Evolutionary conservation across 2,888 invertebrate genomes (phyloP).

Genomic region (Tanypteryx hageni): DNA sequence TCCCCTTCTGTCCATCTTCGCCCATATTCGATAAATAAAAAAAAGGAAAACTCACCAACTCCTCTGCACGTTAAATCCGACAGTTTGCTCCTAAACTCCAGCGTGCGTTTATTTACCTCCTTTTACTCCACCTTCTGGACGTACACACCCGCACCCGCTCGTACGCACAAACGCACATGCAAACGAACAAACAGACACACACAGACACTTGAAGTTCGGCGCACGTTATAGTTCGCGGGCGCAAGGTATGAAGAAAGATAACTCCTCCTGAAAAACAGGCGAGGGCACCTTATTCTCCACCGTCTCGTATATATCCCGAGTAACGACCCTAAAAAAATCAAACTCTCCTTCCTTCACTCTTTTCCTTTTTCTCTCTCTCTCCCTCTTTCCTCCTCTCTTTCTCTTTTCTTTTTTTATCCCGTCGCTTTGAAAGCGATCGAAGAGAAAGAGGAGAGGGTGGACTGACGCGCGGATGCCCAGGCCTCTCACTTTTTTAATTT

Average conservation of each 20-base stretch:
- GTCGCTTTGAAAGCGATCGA: slow-evolving; percentile 21
- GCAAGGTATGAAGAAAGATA: not conserved
- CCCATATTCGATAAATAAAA: not conserved
- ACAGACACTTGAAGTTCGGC: not conserved
- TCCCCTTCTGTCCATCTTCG: not conserved
- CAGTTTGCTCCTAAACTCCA: slow-evolving; percentile 42
- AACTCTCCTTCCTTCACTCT: not conserved
- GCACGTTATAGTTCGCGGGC: not conserved
- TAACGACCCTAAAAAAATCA: slow-evolving; percentile 43
- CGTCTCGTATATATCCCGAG: slow-evolving; percentile 33
- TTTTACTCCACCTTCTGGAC: not conserved
- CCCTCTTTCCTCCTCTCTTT: not conserved
- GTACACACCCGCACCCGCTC: not conserved
- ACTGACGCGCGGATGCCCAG: slow-evolving; percentile 35
- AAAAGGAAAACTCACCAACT: slow-evolving; percentile 34
- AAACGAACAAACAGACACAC: no score
- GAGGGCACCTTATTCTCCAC: slow-evolving; percentile 6
- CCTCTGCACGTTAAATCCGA: slow-evolving; percentile 15
- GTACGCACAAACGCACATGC: not conserved
- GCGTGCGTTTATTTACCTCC: not conserved
- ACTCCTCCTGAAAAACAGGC: not conserved
- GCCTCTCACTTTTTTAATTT: not conserved
- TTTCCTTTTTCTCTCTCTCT: slow-evolving; percentile 6
- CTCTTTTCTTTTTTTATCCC: not conserved
- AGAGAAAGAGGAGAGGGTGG: not conserved